These are phyloP conservation scores for Meiosimyza decipiens DNA, from an alignment of 2,888 invertebrate species.

Conservation along the genomic window DNA sequence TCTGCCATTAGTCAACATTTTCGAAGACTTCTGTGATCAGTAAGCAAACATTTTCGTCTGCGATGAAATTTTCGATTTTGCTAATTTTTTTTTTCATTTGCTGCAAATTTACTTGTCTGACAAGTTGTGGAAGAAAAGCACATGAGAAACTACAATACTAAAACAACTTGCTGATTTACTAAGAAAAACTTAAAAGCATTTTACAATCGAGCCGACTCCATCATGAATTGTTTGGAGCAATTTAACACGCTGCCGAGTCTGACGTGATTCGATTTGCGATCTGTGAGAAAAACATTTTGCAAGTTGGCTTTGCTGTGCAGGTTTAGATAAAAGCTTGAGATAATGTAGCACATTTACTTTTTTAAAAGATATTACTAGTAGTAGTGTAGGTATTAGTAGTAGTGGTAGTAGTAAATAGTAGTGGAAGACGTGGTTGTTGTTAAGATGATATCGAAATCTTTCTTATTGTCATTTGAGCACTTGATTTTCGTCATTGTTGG, in stretches of 20 bases:
- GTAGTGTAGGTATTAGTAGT: no score
- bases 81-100: constrained; percentile 2
- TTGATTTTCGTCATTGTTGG: no score
- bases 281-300: constrained; percentile 34
- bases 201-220: constrained; percentile 36
- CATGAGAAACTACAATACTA: constrained; percentile 15
- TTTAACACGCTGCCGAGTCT: constrained; percentile 36
- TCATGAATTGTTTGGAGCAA: constrained; percentile 32
- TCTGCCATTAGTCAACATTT: constrained; percentile 33
- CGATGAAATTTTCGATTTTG: constrained; percentile 30
- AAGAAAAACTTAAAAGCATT: constrained; percentile 39
- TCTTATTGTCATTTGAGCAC: no score
- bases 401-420: no score
- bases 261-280: constrained; percentile 31
- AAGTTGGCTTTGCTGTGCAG: constrained; percentile 18
- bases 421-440: no score
- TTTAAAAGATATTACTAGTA: no score
- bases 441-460: no score
- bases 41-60: constrained; percentile 27
- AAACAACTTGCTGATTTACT: constrained; percentile 26
- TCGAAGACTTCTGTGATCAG: constrained; percentile 26
- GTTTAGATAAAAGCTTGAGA: constrained; percentile 33
- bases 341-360: constrained; percentile 26
- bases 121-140: constrained; percentile 35
- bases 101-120: constrained; percentile 35